These are phyloP conservation scores for Ophioninae sp. DNA, from an alignment of 2,888 invertebrate species.

Conservation along the genomic window DNA sequence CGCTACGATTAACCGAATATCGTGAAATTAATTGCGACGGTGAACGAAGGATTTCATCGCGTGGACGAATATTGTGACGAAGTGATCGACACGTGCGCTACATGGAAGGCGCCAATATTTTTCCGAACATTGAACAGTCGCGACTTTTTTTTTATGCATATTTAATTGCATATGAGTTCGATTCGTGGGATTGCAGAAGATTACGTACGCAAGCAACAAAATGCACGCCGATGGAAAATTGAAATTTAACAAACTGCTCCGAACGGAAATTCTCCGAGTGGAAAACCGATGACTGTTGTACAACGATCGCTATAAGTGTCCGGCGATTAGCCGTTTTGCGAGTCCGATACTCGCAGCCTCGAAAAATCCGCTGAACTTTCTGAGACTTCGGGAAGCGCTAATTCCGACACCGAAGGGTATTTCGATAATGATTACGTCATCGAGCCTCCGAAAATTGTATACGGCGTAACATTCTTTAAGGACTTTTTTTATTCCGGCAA, in stretches of 20 bases:
- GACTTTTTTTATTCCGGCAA: not conserved
- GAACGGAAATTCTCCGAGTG: not conserved
- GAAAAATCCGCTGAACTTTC: not conserved
- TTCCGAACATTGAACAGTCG: not conserved
- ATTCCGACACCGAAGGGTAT: not conserved
- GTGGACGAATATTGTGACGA: not conserved
- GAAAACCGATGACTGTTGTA: not conserved
- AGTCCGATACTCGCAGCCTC: not conserved
- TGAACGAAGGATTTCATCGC: not conserved
- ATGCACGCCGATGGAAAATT: not conserved
- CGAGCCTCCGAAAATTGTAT: not conserved
- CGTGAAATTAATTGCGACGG: not conserved
- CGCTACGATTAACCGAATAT: not conserved
- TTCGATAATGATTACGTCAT: not conserved
- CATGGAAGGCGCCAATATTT: not conserved
- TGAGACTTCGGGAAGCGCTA: not conserved
- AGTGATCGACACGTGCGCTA: not conserved
- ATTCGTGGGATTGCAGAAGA: not conserved
- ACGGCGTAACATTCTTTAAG: not conserved
- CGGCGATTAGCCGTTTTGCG: not conserved
- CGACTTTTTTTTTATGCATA: constrained; percentile 15
- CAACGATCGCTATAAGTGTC: not conserved
- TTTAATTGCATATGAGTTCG: not conserved
- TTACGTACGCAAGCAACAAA: not conserved
- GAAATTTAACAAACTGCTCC: not conserved